A percentile compares a stretch with the other conserved stretches of the same genome.
Conservation (phyloP, 2,113 vertebrate species). For the Cinclus mexicanus region DNA sequence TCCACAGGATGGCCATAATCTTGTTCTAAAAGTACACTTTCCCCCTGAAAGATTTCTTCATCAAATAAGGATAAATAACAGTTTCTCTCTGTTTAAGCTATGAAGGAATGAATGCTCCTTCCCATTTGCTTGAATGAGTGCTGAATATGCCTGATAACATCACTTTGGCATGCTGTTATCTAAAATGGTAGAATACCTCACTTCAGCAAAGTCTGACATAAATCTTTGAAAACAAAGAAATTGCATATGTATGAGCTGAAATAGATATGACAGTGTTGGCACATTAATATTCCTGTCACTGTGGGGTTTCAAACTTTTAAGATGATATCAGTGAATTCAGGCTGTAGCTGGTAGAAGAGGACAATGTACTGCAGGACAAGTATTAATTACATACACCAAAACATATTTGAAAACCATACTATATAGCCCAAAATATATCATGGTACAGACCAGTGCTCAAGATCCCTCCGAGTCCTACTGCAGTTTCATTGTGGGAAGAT, state of each 20-base stretch:
- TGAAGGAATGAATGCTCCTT: slow-evolving; percentile 59
- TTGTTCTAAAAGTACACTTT: slow-evolving; percentile 90
- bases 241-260: slow-evolving; percentile 99
- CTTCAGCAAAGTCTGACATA: slow-evolving; percentile 99
- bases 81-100: slow-evolving; percentile 65
- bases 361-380: slow-evolving; percentile 81
- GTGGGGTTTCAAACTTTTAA: slow-evolving; percentile 99
- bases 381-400: slow-evolving; percentile 86
- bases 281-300: slow-evolving; percentile 99
- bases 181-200: slow-evolving; percentile 99
- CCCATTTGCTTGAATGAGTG: slow-evolving; percentile 76
- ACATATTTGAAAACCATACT: slow-evolving; percentile 60
- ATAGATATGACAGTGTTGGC: slow-evolving; percentile 99
- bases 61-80: slow-evolving; percentile 83
- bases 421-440: neutral
- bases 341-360: slow-evolving; percentile 92
- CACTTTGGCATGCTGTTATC: slow-evolving; percentile 99
- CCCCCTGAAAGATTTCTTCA: slow-evolving; percentile 80
- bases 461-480: slow-evolving; percentile 2
- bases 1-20: slow-evolving; percentile 95
- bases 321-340: slow-evolving; percentile 93
- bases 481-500: slow-evolving; percentile 16
- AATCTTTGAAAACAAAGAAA: slow-evolving; percentile 99
- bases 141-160: slow-evolving; percentile 92
- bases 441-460: neutral